Base-by-base conservation (phyloP, 2,113 vertebrate genomes). In the Oncorhynchus keta region DNA sequence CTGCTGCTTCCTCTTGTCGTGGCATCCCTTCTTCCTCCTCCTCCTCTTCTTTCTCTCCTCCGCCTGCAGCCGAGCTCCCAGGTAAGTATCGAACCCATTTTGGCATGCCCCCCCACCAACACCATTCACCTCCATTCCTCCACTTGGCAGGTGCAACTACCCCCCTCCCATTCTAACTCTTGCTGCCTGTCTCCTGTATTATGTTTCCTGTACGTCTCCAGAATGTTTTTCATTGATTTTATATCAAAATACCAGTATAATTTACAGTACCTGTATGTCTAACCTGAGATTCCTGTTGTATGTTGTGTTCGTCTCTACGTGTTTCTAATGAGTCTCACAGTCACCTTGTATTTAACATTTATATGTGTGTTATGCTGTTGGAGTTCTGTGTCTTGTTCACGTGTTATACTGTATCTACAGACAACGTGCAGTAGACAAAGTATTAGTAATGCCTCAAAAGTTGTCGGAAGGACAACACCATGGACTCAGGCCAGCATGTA, bases 41-140 rank as follows among this genome's bases (percentile, higher is more conserved):
- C 86, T 93, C 39, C 9, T 66, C 75, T 79, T 84, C 73, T 93
- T 88, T 88, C 88, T 83, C 85, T 92, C 86, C 92, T 82, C 92
- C 92, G 79, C 93, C 94, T 94, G 84, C 94, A 98, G 96, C 94
- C 94, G 98, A 92, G 94, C 95, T 92, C 93, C 96, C 86, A 97
- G 95, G 96, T 98, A 93, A 88, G 91, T 84, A 22, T 20, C 30
- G 49, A 20, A 67, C 14, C 79, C 78, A 26, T 57, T 39, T 48
- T 72, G 71, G 68, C 49, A 32, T 74, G 35, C 57, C 30, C 28
- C 66, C 30, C 48, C 73, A 12, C 22, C 65, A 28, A 39, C 35
- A 20, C 32, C 18, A 45, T 5, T 1, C 26, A 35, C 3, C 39
- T 51, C 48, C 32, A 12, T 62, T 11, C 5, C 39, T 28, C 24